phyloP scores from a whole-genome alignment of 2,888 invertebrate species.

The Bellardia bayeri region DNA sequence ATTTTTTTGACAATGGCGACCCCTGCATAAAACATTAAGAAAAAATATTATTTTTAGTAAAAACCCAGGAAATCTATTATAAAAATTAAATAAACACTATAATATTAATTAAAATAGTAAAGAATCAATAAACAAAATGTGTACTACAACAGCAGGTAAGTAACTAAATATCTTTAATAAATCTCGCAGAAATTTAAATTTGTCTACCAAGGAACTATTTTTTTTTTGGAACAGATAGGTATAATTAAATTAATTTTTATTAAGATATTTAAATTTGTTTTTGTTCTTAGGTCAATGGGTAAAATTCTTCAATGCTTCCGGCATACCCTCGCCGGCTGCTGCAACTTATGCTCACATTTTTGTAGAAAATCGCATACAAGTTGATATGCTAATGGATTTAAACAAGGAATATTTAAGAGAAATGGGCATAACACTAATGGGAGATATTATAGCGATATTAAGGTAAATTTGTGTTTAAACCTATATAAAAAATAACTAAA shows the following conservation, averaged over 20 bases:
- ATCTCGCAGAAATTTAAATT: not conserved
- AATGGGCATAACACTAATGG: slow-evolving; percentile 93
- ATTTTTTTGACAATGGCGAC: slow-evolving; percentile 35
- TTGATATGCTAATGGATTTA: slow-evolving; percentile 93
- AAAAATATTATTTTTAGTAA: slow-evolving; percentile 40
- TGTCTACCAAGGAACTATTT: not conserved
- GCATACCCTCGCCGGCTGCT: slow-evolving; percentile 90
- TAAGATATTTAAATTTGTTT: too few relatives aligned
- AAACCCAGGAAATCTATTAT: slow-evolving; percentile 10
- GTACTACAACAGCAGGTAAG: slow-evolving; percentile 79
- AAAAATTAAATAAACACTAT: not conserved
- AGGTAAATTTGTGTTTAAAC: slow-evolving; percentile 83
- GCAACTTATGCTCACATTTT: slow-evolving; percentile 94
- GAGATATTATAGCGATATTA: slow-evolving; percentile 89
- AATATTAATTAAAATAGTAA: not conserved
- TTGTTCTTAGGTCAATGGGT: slow-evolving; percentile 87
- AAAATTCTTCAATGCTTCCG: slow-evolving; percentile 93
- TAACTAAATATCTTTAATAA: not conserved
- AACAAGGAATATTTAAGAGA: slow-evolving; percentile 94
- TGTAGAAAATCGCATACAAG: slow-evolving; percentile 93
- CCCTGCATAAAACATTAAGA: slow-evolving; percentile 7
- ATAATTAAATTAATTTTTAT: too few relatives aligned
- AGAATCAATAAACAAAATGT: slow-evolving; percentile 74
- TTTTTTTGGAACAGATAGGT: too few relatives aligned
- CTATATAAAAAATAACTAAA: not conserved